Evolutionary conservation across 2,113 vertebrate genomes (phyloP).

Genomic region (Sula dactylatra): DNA sequence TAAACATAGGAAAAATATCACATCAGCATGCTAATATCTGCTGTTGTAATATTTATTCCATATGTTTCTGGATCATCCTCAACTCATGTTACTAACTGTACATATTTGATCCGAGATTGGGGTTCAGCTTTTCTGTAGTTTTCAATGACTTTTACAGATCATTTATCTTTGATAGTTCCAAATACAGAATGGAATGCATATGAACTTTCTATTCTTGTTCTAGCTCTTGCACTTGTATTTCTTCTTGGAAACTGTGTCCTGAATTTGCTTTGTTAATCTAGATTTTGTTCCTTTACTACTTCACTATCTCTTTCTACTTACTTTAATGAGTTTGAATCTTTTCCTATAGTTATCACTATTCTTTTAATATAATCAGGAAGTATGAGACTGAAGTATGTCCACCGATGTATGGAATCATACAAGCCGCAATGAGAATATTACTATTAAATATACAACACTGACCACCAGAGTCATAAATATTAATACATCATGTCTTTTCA

Average conservation of each 20-base stretch:
- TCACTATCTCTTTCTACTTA: neutral
- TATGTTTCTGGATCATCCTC: slow-evolving; percentile 26
- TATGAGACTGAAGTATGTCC: neutral
- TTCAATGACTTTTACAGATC: slow-evolving; percentile 44
- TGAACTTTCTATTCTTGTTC: slow-evolving; percentile 6
- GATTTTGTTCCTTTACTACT: neutral
- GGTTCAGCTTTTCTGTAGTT: slow-evolving; percentile 27
- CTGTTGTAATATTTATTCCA: slow-evolving; percentile 30
- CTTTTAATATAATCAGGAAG: neutral
- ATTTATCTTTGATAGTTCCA: slow-evolving; percentile 35
- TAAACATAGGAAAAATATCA: slow-evolving; percentile 26
- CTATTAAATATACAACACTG: neutral
- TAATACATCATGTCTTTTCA: neutral
- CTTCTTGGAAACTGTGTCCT: neutral
- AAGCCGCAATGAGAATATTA: neutral
- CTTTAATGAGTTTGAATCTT: neutral
- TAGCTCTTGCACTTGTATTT: slow-evolving; percentile 2
- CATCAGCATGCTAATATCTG: slow-evolving; percentile 17
- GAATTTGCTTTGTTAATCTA: neutral
- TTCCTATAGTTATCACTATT: neutral
- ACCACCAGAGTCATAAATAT: neutral
- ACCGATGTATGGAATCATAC: neutral
- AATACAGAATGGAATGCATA: neutral
- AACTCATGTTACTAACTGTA: neutral
- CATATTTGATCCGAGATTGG: neutral